Conservation (phyloP, 2,888 invertebrate genomes). For the Drosophila picticornis region DNA sequence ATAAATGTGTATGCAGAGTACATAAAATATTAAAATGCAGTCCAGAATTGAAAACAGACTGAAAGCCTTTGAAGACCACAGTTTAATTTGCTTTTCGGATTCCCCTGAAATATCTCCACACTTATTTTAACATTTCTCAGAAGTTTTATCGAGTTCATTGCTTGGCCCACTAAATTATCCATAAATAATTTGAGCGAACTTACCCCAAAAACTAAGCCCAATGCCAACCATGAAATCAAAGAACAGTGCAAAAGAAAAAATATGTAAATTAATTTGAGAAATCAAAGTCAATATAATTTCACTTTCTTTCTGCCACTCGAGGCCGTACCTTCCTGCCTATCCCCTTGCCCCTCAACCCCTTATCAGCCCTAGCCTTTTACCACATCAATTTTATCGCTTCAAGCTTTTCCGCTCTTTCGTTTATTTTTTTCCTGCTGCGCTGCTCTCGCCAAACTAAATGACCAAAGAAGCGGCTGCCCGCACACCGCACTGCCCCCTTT, state of each 20-base stretch:
- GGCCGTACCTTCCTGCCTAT: neutral
- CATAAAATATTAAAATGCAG: neutral
- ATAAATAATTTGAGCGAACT: neutral
- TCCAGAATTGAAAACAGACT: neutral
- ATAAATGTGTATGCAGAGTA: neutral
- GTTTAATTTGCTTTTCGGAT: neutral
- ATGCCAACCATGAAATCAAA: conserved; percentile 31
- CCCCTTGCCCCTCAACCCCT: neutral
- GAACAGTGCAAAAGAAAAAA: conserved; percentile 7
- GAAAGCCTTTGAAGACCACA: neutral
- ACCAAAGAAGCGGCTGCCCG: conserved; percentile 23
- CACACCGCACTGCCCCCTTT: neutral
- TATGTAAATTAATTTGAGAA: conserved; percentile 63
- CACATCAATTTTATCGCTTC: conserved; percentile 20
- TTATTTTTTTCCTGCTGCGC: conserved; percentile 42
- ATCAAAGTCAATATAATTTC: conserved; percentile 79
- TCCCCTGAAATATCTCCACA: neutral
- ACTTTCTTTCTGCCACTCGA: conserved; percentile 60
- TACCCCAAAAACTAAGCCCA: neutral
- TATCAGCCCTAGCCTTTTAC: neutral
- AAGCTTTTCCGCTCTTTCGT: neutral
- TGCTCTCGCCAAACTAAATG: conserved; percentile 32
- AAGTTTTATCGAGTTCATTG: conserved; percentile 8
- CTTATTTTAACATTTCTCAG: neutral
- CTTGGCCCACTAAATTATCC: conserved; percentile 14